phyloP scores from a whole-genome alignment of 2,113 vertebrate genomes.

The Scolopax mira region DNA sequence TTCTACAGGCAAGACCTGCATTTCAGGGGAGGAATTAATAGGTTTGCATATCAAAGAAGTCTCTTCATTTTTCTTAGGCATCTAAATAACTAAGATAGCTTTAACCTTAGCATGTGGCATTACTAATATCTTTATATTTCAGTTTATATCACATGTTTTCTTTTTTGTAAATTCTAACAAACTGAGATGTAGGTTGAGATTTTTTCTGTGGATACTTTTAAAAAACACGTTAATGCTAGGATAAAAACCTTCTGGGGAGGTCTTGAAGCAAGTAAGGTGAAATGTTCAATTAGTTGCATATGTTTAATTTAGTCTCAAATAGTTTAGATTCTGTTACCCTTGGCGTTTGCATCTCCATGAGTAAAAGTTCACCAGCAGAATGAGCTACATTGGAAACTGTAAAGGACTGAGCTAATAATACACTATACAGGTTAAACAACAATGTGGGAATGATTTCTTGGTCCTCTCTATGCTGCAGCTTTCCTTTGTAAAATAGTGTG shows the following conservation, averaged over 20 bases:
- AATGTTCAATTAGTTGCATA: not conserved
- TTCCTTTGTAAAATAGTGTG: not conserved
- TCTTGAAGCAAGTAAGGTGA: not conserved
- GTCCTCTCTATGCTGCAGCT: not conserved
- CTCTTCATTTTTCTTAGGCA: not conserved
- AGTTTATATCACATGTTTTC: not conserved
- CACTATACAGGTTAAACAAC: not conserved
- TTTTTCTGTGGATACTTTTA: not conserved
- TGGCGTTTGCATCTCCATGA: not conserved
- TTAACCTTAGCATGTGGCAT: rapidly evolving
- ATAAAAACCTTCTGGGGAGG: not conserved
- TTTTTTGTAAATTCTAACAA: not conserved
- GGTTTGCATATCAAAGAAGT: not conserved
- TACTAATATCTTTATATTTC: not conserved
- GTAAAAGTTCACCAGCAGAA: not conserved
- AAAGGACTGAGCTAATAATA: not conserved
- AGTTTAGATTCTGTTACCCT: not conserved
- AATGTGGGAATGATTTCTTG: not conserved
- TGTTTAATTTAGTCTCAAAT: not conserved
- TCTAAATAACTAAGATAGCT: not conserved
- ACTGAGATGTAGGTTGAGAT: not conserved
- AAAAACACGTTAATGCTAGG: not conserved
- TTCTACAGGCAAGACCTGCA: not conserved
- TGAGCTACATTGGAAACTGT: not conserved
- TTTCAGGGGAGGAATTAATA: not conserved